Evolutionary conservation across 2,797 vertebrate genomes (phyloP), one percentile per base, ranked within the genome.

Genomic region (Gymnopithys bicolor): DNA sequence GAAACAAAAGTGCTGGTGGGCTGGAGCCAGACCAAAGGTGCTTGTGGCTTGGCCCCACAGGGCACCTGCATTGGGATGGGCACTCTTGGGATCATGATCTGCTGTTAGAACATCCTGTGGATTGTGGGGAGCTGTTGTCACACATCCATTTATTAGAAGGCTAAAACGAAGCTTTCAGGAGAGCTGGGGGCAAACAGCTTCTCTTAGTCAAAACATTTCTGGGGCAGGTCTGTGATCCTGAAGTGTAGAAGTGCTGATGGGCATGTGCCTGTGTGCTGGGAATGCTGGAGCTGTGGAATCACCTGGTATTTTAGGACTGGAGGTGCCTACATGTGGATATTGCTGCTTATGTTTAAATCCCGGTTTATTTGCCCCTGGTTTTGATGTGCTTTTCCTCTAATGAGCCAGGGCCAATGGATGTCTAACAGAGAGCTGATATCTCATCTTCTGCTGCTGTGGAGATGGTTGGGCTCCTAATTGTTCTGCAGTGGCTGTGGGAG

Each of bases 191-290:
- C 25, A 7, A 28, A 48, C 5, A 0, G 16, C 39, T 73, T 13
- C 18, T 43, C 48, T 25, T 4, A 33, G 13, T 3, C 4, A 0
- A 6, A 14, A 27, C 2, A 12, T 28, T 41, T 48, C 58, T 25
- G n/a, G 78, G 53, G 33, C 28, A 13, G 33, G 25, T 28, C 6
- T 5, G 0, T 9, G 56, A 17, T 48, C 8, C 55, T 19, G 62
- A 14, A 7, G 5, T 0, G 0, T 16, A 39, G 79, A 7, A 10
- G 81, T 0, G 5, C 62, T 46, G 53, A 2, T 0, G 1, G 62
- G 27, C 0, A 0, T 2, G n/a, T 22, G 58, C 32, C 22, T 18
- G 22, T n/a, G 41, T 46, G n/a, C 76, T 9, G 66, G 84, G 53
- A 53, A 3, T 3, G 64, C 73, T 66, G 78, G 46, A 37, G 86